These are phyloP conservation scores for Cynopterus sphinx DNA, from an alignment of 2,797 vertebrate genomes.

Conservation along the genomic window DNA sequence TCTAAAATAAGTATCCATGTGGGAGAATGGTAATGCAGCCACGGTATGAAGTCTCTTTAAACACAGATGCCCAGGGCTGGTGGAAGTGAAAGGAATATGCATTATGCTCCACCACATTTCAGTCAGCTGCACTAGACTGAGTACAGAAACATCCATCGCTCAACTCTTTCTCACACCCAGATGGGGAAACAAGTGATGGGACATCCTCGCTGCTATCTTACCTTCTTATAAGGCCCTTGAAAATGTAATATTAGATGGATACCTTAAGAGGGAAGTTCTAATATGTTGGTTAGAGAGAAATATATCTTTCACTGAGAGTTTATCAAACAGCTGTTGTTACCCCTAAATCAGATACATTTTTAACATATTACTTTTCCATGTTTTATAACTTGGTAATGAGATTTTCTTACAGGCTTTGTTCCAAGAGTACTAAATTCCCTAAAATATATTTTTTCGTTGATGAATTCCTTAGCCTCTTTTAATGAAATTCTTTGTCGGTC, in stretches of 20 bases:
- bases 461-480: slow-evolving; percentile 1
- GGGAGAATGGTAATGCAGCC: slow-evolving; percentile 24
- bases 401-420: slow-evolving; percentile 39
- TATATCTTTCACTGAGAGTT: neutral
- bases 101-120: neutral
- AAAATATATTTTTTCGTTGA: neutral
- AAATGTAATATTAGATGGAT: neutral
- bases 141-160: accelerated
- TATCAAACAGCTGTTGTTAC: neutral
- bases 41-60: neutral
- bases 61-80: neutral
- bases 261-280: neutral
- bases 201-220: accelerated
- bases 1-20: slow-evolving; percentile 20
- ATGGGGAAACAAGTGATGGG: accelerated
- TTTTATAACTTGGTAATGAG: slow-evolving; percentile 1
- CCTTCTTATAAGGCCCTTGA: neutral
- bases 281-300: slow-evolving; percentile 2
- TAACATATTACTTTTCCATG: neutral
- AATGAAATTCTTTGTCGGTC: slow-evolving; percentile 20
- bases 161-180: neutral
- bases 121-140: neutral
- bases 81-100: neutral
- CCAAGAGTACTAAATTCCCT: neutral
- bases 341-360: neutral